These are phyloP conservation scores for Aphidius gifuensis DNA, from an alignment of 1,140 invertebrate genomes.

Conservation along the genomic window DNA sequence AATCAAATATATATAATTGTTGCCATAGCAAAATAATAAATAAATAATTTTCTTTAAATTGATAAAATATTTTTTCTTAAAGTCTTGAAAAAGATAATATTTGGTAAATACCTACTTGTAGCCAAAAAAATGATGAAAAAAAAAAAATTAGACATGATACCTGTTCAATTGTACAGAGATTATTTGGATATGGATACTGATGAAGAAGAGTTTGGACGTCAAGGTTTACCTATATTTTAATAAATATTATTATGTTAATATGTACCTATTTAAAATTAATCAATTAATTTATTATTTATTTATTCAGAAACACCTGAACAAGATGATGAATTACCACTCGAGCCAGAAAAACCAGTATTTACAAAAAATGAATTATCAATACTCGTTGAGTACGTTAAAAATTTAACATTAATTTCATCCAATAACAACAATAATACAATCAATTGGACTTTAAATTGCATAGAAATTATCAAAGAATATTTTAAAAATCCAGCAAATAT, in stretches of 20 bases:
- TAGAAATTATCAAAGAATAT: constrained; percentile 60
- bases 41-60: no score
- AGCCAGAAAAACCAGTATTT: constrained; percentile 59
- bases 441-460: constrained; percentile 59
- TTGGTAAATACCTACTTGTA: no score
- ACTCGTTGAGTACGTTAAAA: constrained; percentile 60
- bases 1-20: no score
- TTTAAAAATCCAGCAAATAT: constrained; percentile 58
- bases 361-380: constrained; percentile 61
- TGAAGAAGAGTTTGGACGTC: constrained; percentile 48
- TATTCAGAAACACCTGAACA: constrained; percentile 42
- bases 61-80: no score
- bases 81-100: no score
- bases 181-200: constrained; percentile 52
- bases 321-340: constrained; percentile 37
- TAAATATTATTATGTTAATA: no score
- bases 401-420: constrained; percentile 62
- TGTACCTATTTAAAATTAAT: background rate
- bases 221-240: constrained; percentile 37
- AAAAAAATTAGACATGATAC: constrained; percentile 34
- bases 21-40: no score
- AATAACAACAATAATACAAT: constrained; percentile 47
- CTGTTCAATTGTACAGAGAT: constrained; percentile 39
- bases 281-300: constrained; percentile 1
- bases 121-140: constrained; percentile 28